Evolutionary conservation across 2,113 vertebrate genomes (phyloP).

Genomic region (Stegostoma tigrinum): DNA sequence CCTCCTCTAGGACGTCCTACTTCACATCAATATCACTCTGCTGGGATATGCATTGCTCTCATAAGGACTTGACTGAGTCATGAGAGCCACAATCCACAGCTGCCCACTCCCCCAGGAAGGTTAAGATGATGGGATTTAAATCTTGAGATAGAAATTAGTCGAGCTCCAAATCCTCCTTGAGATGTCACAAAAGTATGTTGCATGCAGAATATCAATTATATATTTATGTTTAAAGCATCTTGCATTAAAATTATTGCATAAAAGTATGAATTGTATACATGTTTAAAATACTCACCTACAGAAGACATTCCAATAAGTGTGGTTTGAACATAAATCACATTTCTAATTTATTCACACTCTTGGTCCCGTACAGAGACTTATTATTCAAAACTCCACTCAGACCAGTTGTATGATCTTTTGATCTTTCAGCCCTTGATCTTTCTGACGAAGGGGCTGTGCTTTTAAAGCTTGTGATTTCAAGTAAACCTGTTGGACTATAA

Average conservation of each 20-base stretch:
- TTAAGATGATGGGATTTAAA: background rate
- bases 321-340: background rate
- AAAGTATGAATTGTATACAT: background rate
- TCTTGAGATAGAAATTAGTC: background rate
- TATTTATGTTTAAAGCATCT: background rate
- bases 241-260: background rate
- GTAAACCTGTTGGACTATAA: too few species aligned
- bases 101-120: slow-evolving; percentile 14
- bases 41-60: background rate
- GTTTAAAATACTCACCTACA: background rate
- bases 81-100: background rate
- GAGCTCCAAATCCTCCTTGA: background rate
- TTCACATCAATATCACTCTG: background rate
- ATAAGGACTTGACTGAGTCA: slow-evolving; percentile 6
- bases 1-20: background rate
- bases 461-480: too few species aligned
- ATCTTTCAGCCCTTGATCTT: too few species aligned
- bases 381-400: too few species aligned
- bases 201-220: background rate
- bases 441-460: too few species aligned
- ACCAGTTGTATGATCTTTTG: too few species aligned
- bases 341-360: background rate
- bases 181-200: background rate
- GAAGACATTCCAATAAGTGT: background rate
- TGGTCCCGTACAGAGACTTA: too few species aligned